Evolutionary conservation across 1,140 invertebrate genomes (phyloP), one percentile per base, ranked within the genome.

Genomic region (Aplysia californica): DNA sequence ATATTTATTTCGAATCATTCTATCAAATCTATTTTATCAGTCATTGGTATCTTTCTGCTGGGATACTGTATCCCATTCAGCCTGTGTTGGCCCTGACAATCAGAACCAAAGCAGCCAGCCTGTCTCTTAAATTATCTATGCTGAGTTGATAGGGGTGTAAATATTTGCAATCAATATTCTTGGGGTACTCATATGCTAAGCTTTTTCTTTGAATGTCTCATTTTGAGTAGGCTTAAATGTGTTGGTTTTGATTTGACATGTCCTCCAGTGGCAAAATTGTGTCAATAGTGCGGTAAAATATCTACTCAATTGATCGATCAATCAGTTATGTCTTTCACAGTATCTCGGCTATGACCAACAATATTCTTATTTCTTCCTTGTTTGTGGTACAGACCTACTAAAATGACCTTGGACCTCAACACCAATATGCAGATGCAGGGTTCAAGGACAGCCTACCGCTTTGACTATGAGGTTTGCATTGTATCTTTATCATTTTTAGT

Each of bases 361-460:
- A 59, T 23, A 15, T 23, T 15, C 31, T 15, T 4, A 10, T 59
- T 59, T n/a, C 4, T 68, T 3, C 29, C 18, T 68, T 41, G n/a
- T n/a, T n/a, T n/a, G n/a, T n/a, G n/a, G n/a, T 41, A 58, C 78
- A 84, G 92, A 83, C 96, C 97, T 6, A 93, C 98, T 0, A 92
- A 96, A 39, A 94, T 95, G 66, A 95, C 96, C 93, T 83, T 98
- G 61, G 96, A 98, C 72, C 92, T 97, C 74, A 95, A 97, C 85
- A 96, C 97, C 90, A 96, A 98, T 87, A 98, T 98, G 94, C 90
- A 94, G 80, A 94, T 95, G 73, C 94, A 93, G 0, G 97, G 97
- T 1, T 94, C 93, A 21, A 91, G 97, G 56, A 69, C 80, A 0
- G 83, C 79, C 23, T 81, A 82, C 50, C 83, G 84, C 77, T 73